Percentiles rank a stretch among this genome's conserved stretches.
phyloP scores from a whole-genome alignment of 2,797 vertebrate genomes.

The Otolemur crassicaudatus region DNA sequence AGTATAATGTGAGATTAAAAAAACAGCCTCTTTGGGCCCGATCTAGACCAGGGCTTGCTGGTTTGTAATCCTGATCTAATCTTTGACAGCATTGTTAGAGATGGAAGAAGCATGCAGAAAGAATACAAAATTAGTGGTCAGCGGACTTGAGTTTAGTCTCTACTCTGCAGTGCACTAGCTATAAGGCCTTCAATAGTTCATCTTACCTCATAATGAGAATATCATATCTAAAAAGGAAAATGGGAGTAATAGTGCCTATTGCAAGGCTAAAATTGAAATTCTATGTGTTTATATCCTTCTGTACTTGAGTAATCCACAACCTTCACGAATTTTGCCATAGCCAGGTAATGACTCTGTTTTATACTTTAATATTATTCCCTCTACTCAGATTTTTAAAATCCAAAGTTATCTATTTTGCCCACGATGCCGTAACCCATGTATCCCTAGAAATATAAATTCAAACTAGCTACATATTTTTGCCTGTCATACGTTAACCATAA shows the following conservation, averaged over 20 bases:
- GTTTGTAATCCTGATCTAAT: neutral
- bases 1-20: neutral
- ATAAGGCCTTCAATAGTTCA: neutral
- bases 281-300: neutral
- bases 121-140: neutral
- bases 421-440: neutral
- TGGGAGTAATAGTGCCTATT: neutral
- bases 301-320: neutral
- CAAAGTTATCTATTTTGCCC: neutral
- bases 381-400: neutral
- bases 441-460: neutral
- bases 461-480: neutral
- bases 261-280: neutral
- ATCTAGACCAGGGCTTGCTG: neutral
- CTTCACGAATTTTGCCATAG: neutral
- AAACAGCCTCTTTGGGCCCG: neutral
- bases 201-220: neutral
- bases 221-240: slow-evolving; percentile 36
- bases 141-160: neutral
- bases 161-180: neutral
- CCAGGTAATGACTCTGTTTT: neutral
- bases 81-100: neutral
- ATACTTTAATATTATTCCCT: neutral
- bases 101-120: neutral
- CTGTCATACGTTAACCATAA: neutral